Evolutionary conservation across 2,888 invertebrate genomes (phyloP).

Genomic region (Tribolium freemani): DNA sequence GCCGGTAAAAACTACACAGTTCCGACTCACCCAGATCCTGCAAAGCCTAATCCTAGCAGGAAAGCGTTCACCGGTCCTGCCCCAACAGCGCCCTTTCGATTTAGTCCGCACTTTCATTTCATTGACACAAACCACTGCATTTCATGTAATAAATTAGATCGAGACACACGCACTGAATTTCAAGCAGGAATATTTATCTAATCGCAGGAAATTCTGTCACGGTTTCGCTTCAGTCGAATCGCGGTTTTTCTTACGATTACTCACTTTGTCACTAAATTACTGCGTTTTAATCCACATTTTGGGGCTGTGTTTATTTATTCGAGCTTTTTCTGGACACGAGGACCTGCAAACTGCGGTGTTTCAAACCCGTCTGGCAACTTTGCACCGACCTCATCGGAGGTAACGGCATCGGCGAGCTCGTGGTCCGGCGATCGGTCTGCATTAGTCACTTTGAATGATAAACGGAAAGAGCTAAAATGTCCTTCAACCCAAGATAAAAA

Average conservation of each 20-base stretch:
- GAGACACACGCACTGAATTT: conserved; percentile 1
- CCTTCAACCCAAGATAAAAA: not conserved
- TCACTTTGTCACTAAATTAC: not conserved
- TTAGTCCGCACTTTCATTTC: conserved; percentile 52
- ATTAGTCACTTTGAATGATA: conserved; percentile 45
- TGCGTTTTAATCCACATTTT: not conserved
- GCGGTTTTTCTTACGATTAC: conserved; percentile 14
- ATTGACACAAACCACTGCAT: conserved; percentile 41
- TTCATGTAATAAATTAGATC: conserved; percentile 22
- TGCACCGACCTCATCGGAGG: conserved; percentile 52
- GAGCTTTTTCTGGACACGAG: conserved; percentile 31
- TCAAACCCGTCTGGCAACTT: conserved; percentile 57
- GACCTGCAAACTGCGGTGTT: conserved; percentile 45
- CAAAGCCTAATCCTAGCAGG: conserved; percentile 59
- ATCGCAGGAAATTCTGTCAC: conserved; percentile 18
- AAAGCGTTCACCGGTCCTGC: conserved; percentile 51
- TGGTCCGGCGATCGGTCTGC: conserved; percentile 48
- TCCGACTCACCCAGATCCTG: conserved; percentile 62
- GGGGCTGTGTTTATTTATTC: conserved; percentile 2
- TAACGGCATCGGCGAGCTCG: conserved; percentile 53
- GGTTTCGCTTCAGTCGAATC: not conserved
- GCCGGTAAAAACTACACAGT: not conserved
- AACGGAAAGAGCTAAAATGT: not conserved
- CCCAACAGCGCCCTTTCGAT: conserved; percentile 53
- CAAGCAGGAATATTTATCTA: conserved; percentile 18